Conservation (phyloP, 2,797 vertebrate genomes). For the Crotalus adamanteus region DNA sequence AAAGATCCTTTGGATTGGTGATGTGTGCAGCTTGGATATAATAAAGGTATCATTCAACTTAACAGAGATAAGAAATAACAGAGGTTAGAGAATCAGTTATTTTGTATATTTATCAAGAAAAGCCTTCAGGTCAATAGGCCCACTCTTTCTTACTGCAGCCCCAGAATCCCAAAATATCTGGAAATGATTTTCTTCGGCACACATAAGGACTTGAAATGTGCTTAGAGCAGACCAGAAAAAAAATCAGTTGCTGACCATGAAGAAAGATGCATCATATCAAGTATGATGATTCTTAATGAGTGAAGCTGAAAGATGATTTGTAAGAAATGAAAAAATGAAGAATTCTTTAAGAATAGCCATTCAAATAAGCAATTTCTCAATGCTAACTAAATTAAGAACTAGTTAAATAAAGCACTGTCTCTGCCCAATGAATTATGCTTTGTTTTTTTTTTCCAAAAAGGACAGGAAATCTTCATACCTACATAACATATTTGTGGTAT, state of each 20-base stretch:
- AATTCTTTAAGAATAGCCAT: background rate
- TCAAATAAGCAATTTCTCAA: background rate
- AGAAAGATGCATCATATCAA: slow-evolving; percentile 50
- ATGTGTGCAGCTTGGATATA: background rate
- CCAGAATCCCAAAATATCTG: slow-evolving; percentile 54
- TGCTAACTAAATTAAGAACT: background rate
- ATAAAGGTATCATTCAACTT: background rate
- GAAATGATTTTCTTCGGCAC: slow-evolving; percentile 51
- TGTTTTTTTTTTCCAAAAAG: background rate
- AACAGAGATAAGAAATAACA: background rate
- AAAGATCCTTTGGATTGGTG: background rate
- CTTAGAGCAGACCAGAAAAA: slow-evolving; percentile 51
- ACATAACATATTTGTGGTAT: background rate
- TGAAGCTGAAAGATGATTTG: background rate
- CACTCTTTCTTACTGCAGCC: slow-evolving; percentile 52
- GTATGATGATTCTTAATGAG: background rate
- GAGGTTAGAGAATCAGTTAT: background rate
- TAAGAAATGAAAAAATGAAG: slow-evolving; percentile 21
- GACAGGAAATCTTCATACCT: background rate
- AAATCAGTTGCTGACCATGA: slow-evolving; percentile 48
- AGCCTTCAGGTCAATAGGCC: slow-evolving; percentile 56
- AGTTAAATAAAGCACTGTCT: background rate
- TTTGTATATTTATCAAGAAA: slow-evolving; percentile 55
- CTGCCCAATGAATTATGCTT: background rate
- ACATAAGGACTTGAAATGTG: slow-evolving; percentile 42